Evolutionary conservation across 1,140 invertebrate genomes (phyloP), one percentile per base, ranked within the genome.

Genomic region (Mizuhopecten yessoensis): DNA sequence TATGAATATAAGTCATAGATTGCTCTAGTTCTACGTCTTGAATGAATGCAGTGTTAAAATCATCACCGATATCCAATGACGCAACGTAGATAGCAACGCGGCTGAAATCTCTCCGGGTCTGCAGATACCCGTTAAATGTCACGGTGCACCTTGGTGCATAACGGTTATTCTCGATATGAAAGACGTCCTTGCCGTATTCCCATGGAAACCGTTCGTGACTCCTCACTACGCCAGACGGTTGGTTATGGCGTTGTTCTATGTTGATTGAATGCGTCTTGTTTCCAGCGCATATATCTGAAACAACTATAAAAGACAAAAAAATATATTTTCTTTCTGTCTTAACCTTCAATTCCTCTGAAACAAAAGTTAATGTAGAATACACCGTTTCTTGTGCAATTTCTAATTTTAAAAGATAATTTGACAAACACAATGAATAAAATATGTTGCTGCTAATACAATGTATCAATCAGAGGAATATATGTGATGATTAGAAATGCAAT

Each of bases 201-300:
- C 57, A 75, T 29, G 57, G 57, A n/a, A 75, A 75, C n/a, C n/a
- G 23, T 29, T 75, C 57, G n/a, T 75, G 57, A 75, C 57, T 75
- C n/a, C 57, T 75, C 1, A 75, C 11, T 75, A 75, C 5, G 1
- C 57, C 57, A 5, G 57, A 75, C 29, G 57, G 23, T 29, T 75
- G 1, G n/a, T 75, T 29, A 3, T 7, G 11, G 57, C 5, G 57
- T 17, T 75, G 1, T 11, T 2, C 1, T 75, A 75, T 75, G 57
- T 75, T 7, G 23, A 75, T 75, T 75, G 1, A 7, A 29, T 75
- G 57, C n/a, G 7, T 29, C 57, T 75, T 75, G 57, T n/a, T 75
- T 7, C 17, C 57, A 29, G 57, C 15, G 29, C 57, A 75, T 75
- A 75, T 75, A 29, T 75, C 57, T 29, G 57, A 17, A 75, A 75